Evolutionary conservation across 37 sponge, comb jelly and placozoan genomes (phyloP).

Genomic region (Theonella swinhoei): DNA sequence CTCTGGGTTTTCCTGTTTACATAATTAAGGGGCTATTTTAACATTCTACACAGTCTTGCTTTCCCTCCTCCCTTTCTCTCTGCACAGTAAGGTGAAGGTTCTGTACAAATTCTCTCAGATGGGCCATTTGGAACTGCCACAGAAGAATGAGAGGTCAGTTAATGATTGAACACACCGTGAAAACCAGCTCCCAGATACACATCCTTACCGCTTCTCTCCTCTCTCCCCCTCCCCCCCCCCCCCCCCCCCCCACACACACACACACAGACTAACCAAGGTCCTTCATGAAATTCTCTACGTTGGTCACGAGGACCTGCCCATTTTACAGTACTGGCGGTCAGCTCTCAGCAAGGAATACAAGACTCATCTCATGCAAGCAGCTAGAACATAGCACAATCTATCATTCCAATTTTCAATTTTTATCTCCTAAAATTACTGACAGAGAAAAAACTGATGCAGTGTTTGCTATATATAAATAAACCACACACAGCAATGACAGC

Average conservation of each 20-base stretch:
- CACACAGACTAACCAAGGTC: slow-evolving; percentile 32
- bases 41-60: neutral
- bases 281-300: slow-evolving; percentile 50
- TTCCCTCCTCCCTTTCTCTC: neutral
- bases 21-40: too few species aligned
- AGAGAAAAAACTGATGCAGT: too few species aligned
- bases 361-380: slow-evolving; percentile 11
- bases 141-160: slow-evolving; percentile 47
- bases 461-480: too few species aligned
- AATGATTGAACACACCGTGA: too few species aligned
- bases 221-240: neutral
- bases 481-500: too few species aligned
- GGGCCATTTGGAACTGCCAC: slow-evolving; percentile 51
- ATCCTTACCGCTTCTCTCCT: neutral
- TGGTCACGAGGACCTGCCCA: slow-evolving; percentile 44
- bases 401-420: too few species aligned
- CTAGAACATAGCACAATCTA: neutral
- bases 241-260: too few species aligned
- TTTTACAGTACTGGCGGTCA: slow-evolving; percentile 69
- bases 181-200: neutral
- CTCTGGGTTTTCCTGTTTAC: too few species aligned
- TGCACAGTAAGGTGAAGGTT: slow-evolving; percentile 62
- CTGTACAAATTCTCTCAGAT: slow-evolving; percentile 76
- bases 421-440: too few species aligned
- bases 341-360: slow-evolving; percentile 65